Conservation (phyloP, 2,113 vertebrate genomes). For the Chaetodon auriga region DNA sequence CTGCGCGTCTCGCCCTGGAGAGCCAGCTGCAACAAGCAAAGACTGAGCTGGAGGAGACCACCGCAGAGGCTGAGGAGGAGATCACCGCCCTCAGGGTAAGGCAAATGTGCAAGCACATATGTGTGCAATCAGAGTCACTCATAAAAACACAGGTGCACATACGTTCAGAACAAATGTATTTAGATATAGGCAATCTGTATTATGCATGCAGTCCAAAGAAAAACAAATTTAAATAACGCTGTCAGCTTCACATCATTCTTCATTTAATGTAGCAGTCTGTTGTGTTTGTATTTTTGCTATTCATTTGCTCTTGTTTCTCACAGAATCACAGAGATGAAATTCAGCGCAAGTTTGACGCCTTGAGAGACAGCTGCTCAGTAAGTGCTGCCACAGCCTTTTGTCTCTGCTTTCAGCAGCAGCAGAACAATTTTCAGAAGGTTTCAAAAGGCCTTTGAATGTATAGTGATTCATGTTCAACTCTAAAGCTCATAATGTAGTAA, state of each 20-base stretch:
- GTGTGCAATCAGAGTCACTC: constrained; percentile 9
- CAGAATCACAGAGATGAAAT: constrained; percentile 93
- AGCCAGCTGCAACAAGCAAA: constrained; percentile 96
- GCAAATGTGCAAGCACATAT: background rate
- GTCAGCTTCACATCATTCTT: background rate
- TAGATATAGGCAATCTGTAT: background rate
- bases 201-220: background rate
- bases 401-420: constrained; percentile 13
- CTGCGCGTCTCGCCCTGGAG: constrained; percentile 93
- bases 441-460: constrained; percentile 20
- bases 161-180: background rate
- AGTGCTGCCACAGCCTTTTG: constrained; percentile 76
- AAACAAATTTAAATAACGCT: background rate
- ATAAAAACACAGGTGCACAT: constrained; percentile 11
- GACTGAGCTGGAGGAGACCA: constrained; percentile 97
- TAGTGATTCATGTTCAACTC: constrained; percentile 10
- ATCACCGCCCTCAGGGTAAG: constrained; percentile 96
- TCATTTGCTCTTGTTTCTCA: constrained; percentile 23
- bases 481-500: constrained; percentile 1
- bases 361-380: constrained; percentile 99
- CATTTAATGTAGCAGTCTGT: background rate
- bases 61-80: constrained; percentile 97
- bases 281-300: constrained; percentile 5
- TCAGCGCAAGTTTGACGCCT: constrained; percentile 98
- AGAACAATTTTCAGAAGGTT: constrained; percentile 6